These are phyloP conservation scores for Caenorhabditis sp. DNA, from an alignment of 2,888 invertebrate species.

Conservation along the genomic window DNA sequence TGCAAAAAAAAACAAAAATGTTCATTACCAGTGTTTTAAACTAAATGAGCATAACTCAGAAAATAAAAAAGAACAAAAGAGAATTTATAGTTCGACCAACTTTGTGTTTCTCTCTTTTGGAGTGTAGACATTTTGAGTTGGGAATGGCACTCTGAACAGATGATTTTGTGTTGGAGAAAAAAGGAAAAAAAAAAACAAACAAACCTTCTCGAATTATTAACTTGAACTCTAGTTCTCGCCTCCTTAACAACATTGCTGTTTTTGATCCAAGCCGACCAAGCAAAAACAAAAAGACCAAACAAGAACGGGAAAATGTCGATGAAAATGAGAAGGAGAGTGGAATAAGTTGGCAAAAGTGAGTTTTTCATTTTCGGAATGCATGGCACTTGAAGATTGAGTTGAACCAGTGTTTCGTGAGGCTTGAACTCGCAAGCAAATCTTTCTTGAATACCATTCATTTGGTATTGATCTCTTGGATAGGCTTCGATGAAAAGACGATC, in stretches of 20 bases:
- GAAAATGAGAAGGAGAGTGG: constrained; percentile 63
- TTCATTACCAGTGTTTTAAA: background rate
- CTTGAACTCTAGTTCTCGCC: constrained; percentile 56
- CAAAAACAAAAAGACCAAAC: constrained; percentile 59
- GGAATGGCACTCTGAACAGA: constrained; percentile 48
- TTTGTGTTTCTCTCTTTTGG: constrained; percentile 41
- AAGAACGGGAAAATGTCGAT: constrained; percentile 64
- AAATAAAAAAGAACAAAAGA: constrained; percentile 5
- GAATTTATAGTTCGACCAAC: constrained; percentile 43
- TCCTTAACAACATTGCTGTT: constrained; percentile 53
- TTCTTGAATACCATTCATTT: constrained; percentile 51
- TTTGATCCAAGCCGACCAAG: constrained; percentile 65
- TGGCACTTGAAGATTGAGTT: constrained; percentile 55
- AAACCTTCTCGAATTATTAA: constrained; percentile 61
- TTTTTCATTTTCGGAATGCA: constrained; percentile 67
- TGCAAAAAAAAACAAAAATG: background rate
- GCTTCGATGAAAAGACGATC: constrained; percentile 63
- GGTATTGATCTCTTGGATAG: constrained; percentile 58
- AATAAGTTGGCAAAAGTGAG: constrained; percentile 62
- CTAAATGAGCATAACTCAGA: background rate
- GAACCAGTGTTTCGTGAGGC: constrained; percentile 53
- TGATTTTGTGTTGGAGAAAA: background rate
- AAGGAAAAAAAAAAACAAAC: background rate
- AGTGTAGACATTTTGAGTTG: constrained; percentile 39
- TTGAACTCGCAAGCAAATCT: constrained; percentile 59